phyloP scores from a whole-genome alignment of 2,113 vertebrate species.

The Tragulus kanchil region DNA sequence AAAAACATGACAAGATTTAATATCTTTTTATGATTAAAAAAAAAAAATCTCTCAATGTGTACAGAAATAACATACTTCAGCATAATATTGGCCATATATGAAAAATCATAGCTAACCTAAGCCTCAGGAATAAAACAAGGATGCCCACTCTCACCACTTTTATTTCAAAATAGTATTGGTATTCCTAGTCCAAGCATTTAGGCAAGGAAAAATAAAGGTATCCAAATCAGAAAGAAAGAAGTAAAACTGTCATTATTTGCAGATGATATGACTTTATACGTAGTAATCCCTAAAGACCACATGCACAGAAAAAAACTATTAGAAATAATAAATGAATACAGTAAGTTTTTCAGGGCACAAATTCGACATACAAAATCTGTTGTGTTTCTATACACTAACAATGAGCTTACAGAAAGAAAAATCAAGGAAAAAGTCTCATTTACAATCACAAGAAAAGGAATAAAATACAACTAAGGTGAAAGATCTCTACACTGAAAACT shows the following conservation, averaged over 20 bases:
- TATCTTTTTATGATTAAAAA: background rate
- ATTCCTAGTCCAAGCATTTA: background rate
- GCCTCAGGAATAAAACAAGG: background rate
- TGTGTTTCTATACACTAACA: background rate
- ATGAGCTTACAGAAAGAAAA: background rate
- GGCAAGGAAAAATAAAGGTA: background rate
- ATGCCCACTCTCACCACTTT: background rate
- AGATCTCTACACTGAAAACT: background rate
- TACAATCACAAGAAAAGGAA: background rate
- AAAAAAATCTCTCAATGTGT: background rate
- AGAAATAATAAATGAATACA: background rate
- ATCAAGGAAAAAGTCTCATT: background rate
- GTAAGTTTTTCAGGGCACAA: background rate
- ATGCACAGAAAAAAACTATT: background rate
- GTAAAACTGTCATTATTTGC: background rate
- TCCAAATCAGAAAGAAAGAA: background rate
- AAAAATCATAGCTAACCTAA: background rate
- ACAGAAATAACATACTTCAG: background rate
- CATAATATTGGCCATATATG: background rate
- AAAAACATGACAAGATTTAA: background rate
- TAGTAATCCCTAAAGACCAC: background rate
- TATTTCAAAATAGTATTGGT: background rate
- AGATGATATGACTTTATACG: background rate
- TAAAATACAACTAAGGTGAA: background rate
- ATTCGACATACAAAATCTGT: background rate